Percentiles rank a stretch among this genome's conserved stretches.
These are phyloP conservation scores for Lerema accius DNA, from an alignment of 1,140 invertebrate genomes.

Conservation along the genomic window DNA sequence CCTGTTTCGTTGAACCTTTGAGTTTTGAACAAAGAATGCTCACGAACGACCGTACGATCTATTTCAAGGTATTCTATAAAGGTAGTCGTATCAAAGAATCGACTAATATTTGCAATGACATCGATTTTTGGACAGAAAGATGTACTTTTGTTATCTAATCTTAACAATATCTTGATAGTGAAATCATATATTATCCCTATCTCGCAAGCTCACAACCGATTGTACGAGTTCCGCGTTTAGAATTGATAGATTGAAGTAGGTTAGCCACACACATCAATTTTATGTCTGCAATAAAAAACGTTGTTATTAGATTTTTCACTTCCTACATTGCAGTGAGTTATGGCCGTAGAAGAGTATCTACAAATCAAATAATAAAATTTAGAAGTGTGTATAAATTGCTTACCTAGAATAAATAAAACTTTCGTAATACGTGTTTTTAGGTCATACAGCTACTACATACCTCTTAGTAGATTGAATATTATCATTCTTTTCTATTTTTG, in stretches of 20 bases:
- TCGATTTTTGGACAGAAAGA: neutral
- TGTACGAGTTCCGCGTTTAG: constrained; percentile 17
- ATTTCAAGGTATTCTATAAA: neutral
- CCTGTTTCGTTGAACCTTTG: constrained; percentile 13
- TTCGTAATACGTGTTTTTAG: neutral
- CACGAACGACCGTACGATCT: neutral
- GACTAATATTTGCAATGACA: too few relatives aligned
- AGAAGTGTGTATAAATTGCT: neutral
- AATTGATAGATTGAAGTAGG: constrained; percentile 24
- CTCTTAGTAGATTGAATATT: too few relatives aligned
- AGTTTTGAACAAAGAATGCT: constrained; percentile 4
- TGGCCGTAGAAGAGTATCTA: constrained; percentile 14
- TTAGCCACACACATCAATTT: constrained; percentile 24
- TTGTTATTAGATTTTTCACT: constrained; percentile 26
- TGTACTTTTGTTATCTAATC: neutral
- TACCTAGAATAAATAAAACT: neutral
- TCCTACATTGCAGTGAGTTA: constrained; percentile 33
- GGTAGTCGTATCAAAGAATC: too few relatives aligned
- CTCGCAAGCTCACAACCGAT: constrained; percentile 21
- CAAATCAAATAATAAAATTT: constrained; percentile 24
- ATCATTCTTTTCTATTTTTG: too few relatives aligned
- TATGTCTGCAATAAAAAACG: constrained; percentile 27
- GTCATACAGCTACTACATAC: neutral
- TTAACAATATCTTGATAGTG: constrained; percentile 19
- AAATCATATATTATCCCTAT: neutral